These are phyloP conservation scores for Odontamblyopus rebecca DNA, from an alignment of 2,797 vertebrate species.

Conservation along the genomic window DNA sequence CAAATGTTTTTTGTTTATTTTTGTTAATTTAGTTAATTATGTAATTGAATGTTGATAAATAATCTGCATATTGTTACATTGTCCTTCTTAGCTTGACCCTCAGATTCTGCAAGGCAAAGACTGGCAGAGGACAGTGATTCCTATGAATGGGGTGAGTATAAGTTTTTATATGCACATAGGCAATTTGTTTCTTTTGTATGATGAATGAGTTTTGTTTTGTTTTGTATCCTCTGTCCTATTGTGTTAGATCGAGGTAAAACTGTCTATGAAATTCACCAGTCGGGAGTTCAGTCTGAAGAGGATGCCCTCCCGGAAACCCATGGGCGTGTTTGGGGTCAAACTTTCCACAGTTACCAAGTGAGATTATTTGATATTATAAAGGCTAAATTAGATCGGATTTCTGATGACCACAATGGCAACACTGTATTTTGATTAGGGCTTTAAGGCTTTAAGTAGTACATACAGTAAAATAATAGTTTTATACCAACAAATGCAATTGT, in stretches of 20 bases:
- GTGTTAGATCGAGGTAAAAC: conserved; percentile 91
- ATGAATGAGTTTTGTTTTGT: not conserved
- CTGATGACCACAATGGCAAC: not conserved
- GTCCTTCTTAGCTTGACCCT: conserved; percentile 83
- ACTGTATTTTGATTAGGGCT: not conserved
- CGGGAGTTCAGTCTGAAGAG: conserved; percentile 96
- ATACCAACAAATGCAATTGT: not conserved
- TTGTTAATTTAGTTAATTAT: no score
- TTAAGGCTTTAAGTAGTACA: not conserved
- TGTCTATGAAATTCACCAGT: conserved; percentile 96
- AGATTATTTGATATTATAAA: conserved; percentile 56
- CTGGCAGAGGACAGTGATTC: conserved; percentile 94
- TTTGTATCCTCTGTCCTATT: conserved; percentile 11
- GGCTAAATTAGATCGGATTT: no score
- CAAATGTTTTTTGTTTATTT: no score
- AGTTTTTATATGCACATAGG: no score
- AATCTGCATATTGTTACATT: conserved; percentile 11
- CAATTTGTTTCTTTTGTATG: not conserved
- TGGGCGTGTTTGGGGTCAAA: conserved; percentile 95
- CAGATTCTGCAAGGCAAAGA: conserved; percentile 93
- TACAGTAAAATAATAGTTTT: not conserved
- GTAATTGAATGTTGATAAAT: not conserved
- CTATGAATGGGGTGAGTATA: conserved; percentile 92
- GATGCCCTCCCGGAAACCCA: conserved; percentile 92
- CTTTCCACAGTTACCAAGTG: conserved; percentile 96